Evolutionary conservation across 30 jellyfish, hydroid and myxozoan species (phyloP), one percentile per base, ranked within the genome.

Genomic region (Clytia hemisphaerica): DNA sequence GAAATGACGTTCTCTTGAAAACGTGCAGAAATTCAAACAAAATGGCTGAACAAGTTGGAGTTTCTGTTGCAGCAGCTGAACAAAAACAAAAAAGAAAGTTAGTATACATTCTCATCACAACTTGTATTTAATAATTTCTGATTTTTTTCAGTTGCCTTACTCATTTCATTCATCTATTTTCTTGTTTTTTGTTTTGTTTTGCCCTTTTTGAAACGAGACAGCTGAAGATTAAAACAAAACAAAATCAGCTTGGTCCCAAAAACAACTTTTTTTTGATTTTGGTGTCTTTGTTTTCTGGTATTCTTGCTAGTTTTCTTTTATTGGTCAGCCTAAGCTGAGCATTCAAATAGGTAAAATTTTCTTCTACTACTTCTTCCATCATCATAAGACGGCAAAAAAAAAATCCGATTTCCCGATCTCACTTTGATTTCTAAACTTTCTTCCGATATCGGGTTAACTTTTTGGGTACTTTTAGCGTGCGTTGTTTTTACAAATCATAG

Each of bases 1-100:
- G 65, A 50, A 50, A 50, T 50, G 65, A 50, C 65, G 65, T 50
- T 50, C 65, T 50, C 65, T 50, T 21, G 65, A 50, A 50, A 50
- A 50, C 65, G 65, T 50, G 65, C 14, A 21, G 27, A 50, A 50
- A 50, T 50, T 50, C 65, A 50, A 7, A 7, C 65, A 50, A 50
- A 50, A 50, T 21, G 27, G 65, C 65, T 50, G 65, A 14, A 50
- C 65, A 50, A 50, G 65, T 50, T 50, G 65, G 65, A 50, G 65
- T 10, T 50, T 14, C 27, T 50, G 65, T 50, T 7, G 65, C 65
- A n/a, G n/a, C n/a, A 50, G 65, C 65, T 50, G 65, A 50, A 21
- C 65, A 50, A 21, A 50, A 50, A 50, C 65, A 50, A 50, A 50
- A 50, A 50, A 50, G 65, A 50, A 50, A 21, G 65, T 50, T 9